phyloP scores from a whole-genome alignment of 2,113 vertebrate genomes.

The Montifringilla adamsi region DNA sequence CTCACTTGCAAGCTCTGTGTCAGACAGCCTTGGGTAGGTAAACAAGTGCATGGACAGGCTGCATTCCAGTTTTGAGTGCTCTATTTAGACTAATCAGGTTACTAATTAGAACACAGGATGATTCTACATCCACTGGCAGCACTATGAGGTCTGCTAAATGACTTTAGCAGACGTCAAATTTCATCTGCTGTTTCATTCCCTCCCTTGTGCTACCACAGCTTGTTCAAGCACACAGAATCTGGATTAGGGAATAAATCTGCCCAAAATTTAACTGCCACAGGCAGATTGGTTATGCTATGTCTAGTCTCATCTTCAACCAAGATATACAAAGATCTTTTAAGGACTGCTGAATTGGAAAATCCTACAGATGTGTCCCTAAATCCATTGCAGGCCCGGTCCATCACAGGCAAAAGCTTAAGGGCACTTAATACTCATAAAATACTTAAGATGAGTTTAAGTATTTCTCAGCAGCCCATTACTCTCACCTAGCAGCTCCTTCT shows the following conservation, averaged over 20 bases:
- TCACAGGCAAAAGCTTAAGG: not conserved
- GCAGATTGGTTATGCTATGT: not conserved
- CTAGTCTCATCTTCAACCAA: not conserved
- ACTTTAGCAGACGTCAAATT: not conserved
- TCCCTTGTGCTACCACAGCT: not conserved
- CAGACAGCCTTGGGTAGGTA: not conserved
- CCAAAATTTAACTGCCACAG: not conserved
- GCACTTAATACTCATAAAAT: not conserved
- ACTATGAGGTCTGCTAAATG: not conserved
- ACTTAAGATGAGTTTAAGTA: not conserved
- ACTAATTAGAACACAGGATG: not conserved
- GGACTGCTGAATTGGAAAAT: not conserved
- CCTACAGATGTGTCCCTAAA: not conserved
- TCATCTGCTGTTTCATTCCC: not conserved
- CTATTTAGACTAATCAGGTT: not conserved
- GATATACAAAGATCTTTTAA: not conserved
- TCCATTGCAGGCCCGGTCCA: not conserved
- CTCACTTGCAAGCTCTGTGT: not conserved
- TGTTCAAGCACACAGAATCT: not conserved
- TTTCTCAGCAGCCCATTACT: not conserved
- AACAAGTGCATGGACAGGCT: not conserved
- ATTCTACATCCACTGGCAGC: not conserved
- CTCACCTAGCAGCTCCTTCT: not conserved
- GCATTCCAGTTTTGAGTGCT: not conserved
- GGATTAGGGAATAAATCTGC: not conserved